These are phyloP conservation scores for Calephelis virginiensis DNA, from an alignment of 1,140 invertebrate species.

Conservation along the genomic window DNA sequence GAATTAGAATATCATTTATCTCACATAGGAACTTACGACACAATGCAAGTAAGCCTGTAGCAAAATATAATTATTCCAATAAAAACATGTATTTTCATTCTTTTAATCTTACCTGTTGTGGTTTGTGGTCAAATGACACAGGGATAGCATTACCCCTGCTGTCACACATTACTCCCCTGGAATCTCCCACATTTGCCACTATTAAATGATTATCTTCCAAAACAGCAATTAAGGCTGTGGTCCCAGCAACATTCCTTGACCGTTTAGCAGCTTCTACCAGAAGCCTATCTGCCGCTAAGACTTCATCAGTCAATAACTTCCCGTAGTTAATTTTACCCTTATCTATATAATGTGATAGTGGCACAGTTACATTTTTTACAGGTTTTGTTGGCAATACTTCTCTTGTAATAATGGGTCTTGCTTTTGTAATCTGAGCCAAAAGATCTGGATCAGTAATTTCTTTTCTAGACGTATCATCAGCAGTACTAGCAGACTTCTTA, in stretches of 20 bases:
- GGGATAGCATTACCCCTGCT: slow-evolving; percentile 92
- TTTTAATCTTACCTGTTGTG: slow-evolving; percentile 86
- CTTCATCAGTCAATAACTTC: slow-evolving; percentile 90
- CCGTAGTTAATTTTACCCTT: slow-evolving; percentile 87
- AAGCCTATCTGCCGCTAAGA: slow-evolving; percentile 88
- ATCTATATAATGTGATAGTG: slow-evolving; percentile 81
- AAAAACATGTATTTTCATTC: neutral
- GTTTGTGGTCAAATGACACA: slow-evolving; percentile 97
- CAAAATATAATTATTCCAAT: too few species aligned
- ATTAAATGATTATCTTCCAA: slow-evolving; percentile 89
- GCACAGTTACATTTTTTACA: slow-evolving; percentile 56
- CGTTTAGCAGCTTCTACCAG: slow-evolving; percentile 89
- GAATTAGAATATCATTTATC: too few species aligned
- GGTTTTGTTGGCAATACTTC: slow-evolving; percentile 78
- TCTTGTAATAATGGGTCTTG: slow-evolving; percentile 82
- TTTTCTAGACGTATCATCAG: slow-evolving; percentile 76
- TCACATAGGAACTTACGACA: neutral
- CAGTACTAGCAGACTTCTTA: slow-evolving; percentile 81
- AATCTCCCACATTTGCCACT: slow-evolving; percentile 98
- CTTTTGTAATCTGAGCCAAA: slow-evolving; percentile 82
- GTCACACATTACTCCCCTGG: slow-evolving; percentile 96
- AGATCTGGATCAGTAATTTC: slow-evolving; percentile 85
- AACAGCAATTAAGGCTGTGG: slow-evolving; percentile 93
- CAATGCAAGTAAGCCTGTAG: too few species aligned
- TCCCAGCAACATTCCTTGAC: slow-evolving; percentile 93